Percentiles rank a stretch among this genome's conserved stretches.
Conservation (phyloP, 2,888 invertebrate species). For the Lomographa bimaculata region DNA sequence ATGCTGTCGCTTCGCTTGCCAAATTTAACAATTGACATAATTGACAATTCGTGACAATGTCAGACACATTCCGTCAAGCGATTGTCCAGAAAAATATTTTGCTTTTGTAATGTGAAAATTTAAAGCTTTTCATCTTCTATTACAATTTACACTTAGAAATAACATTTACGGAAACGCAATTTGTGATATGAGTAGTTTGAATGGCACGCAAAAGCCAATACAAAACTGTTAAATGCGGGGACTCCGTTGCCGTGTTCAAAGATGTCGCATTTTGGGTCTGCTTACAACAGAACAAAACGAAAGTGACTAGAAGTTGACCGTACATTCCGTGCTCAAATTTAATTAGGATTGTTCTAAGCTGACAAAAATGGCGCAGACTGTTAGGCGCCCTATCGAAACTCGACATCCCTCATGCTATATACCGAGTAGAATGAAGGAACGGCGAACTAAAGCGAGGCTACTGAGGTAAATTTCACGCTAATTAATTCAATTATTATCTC, state of each 20-base stretch:
- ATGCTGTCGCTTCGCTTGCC: too few relatives aligned
- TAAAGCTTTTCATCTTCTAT: too few relatives aligned
- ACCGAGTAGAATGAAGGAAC: slow-evolving; percentile 88
- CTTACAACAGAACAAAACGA: slow-evolving; percentile 80
- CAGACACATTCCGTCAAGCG: too few relatives aligned
- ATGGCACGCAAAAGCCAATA: slow-evolving; percentile 33
- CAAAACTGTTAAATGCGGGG: slow-evolving; percentile 40
- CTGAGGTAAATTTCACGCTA: slow-evolving; percentile 60
- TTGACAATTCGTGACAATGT: too few relatives aligned
- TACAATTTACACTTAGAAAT: too few relatives aligned
- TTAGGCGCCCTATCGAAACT: slow-evolving; percentile 88
- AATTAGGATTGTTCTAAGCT: slow-evolving; percentile 46
- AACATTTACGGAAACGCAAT: slow-evolving; percentile 6
- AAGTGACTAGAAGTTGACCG: slow-evolving; percentile 73
- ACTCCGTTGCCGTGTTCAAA: slow-evolving; percentile 59
- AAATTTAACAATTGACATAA: too few relatives aligned
- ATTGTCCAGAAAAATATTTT: too few relatives aligned
- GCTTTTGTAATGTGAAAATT: too few relatives aligned
- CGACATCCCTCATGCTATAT: slow-evolving; percentile 91
- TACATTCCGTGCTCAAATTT: slow-evolving; percentile 50
- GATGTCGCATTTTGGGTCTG: slow-evolving; percentile 72
- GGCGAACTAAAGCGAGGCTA: slow-evolving; percentile 86
- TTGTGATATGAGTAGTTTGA: slow-evolving; percentile 35
- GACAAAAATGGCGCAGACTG: slow-evolving; percentile 89
- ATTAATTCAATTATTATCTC: slow-evolving; percentile 18